A percentile compares a stretch with the other conserved stretches of the same genome.
Evolutionary conservation across 2,888 invertebrate species (phyloP).

Genomic region (Odontothrips loti): DNA sequence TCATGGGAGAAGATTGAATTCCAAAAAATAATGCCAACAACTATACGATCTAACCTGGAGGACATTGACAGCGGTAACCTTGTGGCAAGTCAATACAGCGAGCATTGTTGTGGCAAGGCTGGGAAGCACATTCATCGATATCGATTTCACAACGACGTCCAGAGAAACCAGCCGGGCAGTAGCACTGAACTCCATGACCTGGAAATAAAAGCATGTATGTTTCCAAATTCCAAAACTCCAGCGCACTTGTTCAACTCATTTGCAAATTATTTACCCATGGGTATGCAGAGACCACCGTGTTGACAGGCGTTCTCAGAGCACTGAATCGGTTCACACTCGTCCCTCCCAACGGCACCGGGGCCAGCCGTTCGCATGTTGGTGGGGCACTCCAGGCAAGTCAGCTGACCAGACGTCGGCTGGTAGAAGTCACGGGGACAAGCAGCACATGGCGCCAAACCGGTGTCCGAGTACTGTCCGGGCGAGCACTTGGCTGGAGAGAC

Average conservation of each 20-base stretch:
- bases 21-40: too few species aligned
- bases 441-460: slow-evolving; percentile 89
- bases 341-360: slow-evolving; percentile 72
- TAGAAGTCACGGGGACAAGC: slow-evolving; percentile 89
- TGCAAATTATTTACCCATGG: too few species aligned
- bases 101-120: slow-evolving; percentile 90
- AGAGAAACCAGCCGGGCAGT: slow-evolving; percentile 91
- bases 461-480: slow-evolving; percentile 86
- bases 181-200: slow-evolving; percentile 81
- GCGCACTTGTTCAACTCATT: too few species aligned
- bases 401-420: slow-evolving; percentile 79
- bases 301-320: slow-evolving; percentile 85
- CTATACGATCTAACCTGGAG: slow-evolving; percentile 54
- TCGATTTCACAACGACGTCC: slow-evolving; percentile 91
- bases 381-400: slow-evolving; percentile 83
- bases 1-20: too few species aligned
- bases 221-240: too few species aligned
- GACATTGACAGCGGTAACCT: slow-evolving; percentile 86
- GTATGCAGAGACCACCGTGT: slow-evolving; percentile 85
- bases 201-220: too few species aligned
- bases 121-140: slow-evolving; percentile 90
- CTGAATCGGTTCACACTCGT: slow-evolving; percentile 81
- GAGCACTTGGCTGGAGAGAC: slow-evolving; percentile 68
- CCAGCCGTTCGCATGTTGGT: slow-evolving; percentile 82
- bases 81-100: slow-evolving; percentile 88